Conservation (phyloP, 2,113 vertebrate genomes). For the Corythornis madagascariensis region DNA sequence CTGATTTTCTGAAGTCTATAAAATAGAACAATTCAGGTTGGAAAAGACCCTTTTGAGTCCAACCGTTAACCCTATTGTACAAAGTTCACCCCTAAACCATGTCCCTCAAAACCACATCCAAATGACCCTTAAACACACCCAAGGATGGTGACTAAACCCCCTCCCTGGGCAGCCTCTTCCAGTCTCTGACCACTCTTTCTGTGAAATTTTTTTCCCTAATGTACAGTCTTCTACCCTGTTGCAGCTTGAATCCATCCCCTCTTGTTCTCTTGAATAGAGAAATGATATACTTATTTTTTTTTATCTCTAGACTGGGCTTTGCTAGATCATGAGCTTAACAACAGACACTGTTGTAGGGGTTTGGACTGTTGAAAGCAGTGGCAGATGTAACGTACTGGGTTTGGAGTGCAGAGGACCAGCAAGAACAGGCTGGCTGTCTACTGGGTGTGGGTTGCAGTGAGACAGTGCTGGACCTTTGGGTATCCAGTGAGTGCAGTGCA, state of each 20-base stretch:
- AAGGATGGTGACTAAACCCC: too few relatives aligned
- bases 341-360: background rate
- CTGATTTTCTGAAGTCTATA: background rate
- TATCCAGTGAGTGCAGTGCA: rapidly evolving
- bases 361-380: background rate
- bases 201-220: too few relatives aligned
- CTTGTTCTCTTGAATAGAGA: background rate
- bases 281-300: background rate
- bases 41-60: too few relatives aligned
- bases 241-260: too few relatives aligned
- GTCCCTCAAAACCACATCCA: too few relatives aligned
- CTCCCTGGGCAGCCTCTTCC: too few relatives aligned
- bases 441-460: background rate
- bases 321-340: background rate
- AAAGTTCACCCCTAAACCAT: too few relatives aligned
- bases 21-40: background rate
- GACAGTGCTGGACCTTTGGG: background rate
- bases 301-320: background rate
- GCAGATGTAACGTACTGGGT: background rate
- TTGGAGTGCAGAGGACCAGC: background rate
- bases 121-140: too few relatives aligned
- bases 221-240: too few relatives aligned
- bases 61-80: too few relatives aligned
- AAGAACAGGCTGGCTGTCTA: background rate
- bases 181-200: too few relatives aligned